Evolutionary conservation across 2,113 vertebrate genomes (phyloP).

Genomic region (Corvus cornix): DNA sequence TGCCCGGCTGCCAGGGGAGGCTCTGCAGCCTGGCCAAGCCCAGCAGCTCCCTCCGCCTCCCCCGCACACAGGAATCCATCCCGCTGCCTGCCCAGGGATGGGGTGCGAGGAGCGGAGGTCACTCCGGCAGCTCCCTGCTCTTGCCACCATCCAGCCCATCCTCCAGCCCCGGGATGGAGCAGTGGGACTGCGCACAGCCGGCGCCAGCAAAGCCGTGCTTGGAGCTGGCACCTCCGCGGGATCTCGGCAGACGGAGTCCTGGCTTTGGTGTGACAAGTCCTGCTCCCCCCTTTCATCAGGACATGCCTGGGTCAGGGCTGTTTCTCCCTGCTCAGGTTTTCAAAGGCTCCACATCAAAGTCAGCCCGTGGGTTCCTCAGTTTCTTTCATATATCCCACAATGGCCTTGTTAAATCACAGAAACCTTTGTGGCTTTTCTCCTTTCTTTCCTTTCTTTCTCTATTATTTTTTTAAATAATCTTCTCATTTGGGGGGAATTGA

Average conservation of each 20-base stretch:
- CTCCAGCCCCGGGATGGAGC: background rate
- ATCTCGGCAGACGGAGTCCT: background rate
- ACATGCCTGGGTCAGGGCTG: background rate
- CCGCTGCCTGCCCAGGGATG: rapidly evolving
- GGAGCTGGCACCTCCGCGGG: background rate
- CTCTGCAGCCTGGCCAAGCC: background rate
- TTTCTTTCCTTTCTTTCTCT: background rate
- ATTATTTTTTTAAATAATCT: background rate
- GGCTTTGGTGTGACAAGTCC: background rate
- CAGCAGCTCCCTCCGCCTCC: background rate
- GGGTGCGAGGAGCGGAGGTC: background rate
- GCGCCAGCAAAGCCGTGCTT: background rate
- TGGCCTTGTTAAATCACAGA: constrained; percentile 22
- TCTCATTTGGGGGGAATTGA: background rate
- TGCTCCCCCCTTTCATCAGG: background rate
- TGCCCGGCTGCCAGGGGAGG: background rate
- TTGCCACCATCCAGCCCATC: background rate
- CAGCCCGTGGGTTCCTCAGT: background rate
- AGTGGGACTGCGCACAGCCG: background rate
- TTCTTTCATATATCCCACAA: constrained; percentile 13
- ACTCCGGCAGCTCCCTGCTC: background rate
- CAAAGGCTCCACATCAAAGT: constrained; percentile 50
- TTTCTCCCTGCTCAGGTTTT: background rate
- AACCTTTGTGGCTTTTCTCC: background rate
- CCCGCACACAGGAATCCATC: background rate